A percentile compares a stretch with the other conserved stretches of the same genome.
Evolutionary conservation across 64 coral and sea anemone species (phyloP).

Genomic region (Stichodactyla helianthus): DNA sequence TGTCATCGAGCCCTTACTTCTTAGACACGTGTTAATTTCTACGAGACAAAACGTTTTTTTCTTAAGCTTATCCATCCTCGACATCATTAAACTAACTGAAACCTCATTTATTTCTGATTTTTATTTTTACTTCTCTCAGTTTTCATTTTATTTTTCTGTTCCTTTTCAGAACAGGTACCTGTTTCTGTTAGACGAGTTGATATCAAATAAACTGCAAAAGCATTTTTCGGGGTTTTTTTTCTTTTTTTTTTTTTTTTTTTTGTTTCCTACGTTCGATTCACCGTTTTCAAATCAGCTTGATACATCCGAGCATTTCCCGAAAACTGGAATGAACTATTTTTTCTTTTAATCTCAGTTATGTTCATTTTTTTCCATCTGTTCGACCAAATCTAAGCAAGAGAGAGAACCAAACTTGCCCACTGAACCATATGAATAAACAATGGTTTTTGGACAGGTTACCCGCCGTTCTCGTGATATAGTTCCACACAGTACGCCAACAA

Average conservation of each 20-base stretch:
- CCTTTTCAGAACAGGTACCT: neutral
- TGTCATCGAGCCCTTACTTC: too few species aligned
- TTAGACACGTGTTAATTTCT: too few species aligned
- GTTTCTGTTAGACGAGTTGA: neutral
- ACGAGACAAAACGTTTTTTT: too few species aligned
- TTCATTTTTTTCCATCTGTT: neutral
- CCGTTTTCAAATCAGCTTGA: neutral
- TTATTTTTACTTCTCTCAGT: neutral
- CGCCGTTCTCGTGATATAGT: neutral
- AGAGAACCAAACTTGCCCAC: neutral
- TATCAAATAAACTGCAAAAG: neutral
- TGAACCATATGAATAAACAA: constrained; percentile 1
- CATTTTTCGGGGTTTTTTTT: too few species aligned
- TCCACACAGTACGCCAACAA: neutral
- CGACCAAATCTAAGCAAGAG: neutral
- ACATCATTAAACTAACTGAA: too few species aligned
- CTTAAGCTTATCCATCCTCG: too few species aligned
- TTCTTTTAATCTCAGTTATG: neutral
- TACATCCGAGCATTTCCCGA: neutral
- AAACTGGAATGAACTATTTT: neutral
- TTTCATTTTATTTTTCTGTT: neutral
- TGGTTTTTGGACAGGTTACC: neutral
- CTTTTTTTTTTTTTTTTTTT: too few species aligned
- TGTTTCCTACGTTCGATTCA: neutral
- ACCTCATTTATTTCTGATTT: too few species aligned